phyloP scores from a whole-genome alignment of 2,888 invertebrate species.

The Aleiodes alternator region DNA sequence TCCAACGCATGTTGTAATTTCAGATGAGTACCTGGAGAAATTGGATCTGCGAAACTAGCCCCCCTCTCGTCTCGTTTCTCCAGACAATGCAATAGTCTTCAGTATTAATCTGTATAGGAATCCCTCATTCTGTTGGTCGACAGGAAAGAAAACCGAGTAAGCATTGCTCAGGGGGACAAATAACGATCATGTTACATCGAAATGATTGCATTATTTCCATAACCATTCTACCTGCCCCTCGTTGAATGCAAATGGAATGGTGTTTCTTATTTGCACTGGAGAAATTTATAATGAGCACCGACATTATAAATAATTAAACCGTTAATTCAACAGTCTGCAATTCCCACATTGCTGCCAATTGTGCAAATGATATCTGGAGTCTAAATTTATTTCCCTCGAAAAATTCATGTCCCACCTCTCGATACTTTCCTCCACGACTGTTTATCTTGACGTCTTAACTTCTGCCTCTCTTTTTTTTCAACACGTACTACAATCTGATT shows the following conservation, averaged over 20 bases:
- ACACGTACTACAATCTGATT: constrained; percentile 43
- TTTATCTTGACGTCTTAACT: constrained; percentile 25
- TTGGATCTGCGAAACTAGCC: constrained; percentile 46
- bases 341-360: constrained; percentile 28
- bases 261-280: neutral
- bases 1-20: constrained; percentile 51
- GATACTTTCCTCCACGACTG: constrained; percentile 13
- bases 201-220: too few relatives aligned
- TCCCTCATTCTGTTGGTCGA: constrained; percentile 9
- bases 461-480: constrained; percentile 20
- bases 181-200: too few relatives aligned
- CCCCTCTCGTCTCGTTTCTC: neutral
- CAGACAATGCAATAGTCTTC: constrained; percentile 51
- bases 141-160: neutral
- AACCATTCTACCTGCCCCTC: too few relatives aligned
- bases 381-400: constrained; percentile 5
- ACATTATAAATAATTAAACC: constrained; percentile 9
- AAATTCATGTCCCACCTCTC: neutral
- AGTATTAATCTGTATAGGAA: constrained; percentile 54
- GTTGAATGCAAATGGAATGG: neutral
- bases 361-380: constrained; percentile 38
- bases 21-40: constrained; percentile 55
- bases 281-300: neutral
- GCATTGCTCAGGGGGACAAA: too few relatives aligned
- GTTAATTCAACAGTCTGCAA: constrained; percentile 5